These are phyloP conservation scores for Athripsodes cinereus DNA, from an alignment of 2,888 invertebrate genomes.

Conservation along the genomic window DNA sequence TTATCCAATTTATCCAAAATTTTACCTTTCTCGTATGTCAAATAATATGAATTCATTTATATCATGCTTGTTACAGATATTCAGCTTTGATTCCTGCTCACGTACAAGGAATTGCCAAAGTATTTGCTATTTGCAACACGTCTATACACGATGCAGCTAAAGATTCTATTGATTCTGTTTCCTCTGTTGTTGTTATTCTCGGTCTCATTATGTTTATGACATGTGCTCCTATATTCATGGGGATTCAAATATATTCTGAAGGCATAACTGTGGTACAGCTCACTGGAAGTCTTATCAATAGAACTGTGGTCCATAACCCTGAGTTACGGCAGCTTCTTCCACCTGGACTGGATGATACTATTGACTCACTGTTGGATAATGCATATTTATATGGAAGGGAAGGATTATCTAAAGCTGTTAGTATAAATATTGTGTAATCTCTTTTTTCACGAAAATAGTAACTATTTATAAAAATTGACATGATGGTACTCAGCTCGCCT, in stretches of 20 bases:
- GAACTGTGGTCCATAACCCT: constrained; percentile 83
- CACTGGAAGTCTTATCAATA: constrained; percentile 81
- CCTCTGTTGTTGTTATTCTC: constrained; percentile 79
- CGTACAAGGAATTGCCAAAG: constrained; percentile 67
- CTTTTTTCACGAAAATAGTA: no score
- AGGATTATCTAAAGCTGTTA: constrained; percentile 80
- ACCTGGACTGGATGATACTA: constrained; percentile 74
- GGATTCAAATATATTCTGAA: constrained; percentile 88
- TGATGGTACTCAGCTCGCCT: no score
- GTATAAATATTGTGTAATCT: neutral
- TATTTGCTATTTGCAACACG: constrained; percentile 59
- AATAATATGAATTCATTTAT: neutral
- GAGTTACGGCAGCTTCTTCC: constrained; percentile 80
- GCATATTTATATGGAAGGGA: constrained; percentile 90
- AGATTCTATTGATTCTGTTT: constrained; percentile 77
- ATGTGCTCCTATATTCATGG: constrained; percentile 75
- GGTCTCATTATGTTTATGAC: constrained; percentile 75
- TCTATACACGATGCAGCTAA: constrained; percentile 59
- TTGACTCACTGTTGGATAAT: constrained; percentile 87
- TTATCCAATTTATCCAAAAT: no score
- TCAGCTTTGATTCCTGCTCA: constrained; percentile 69
- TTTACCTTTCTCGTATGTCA: no score
- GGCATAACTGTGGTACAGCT: constrained; percentile 87
- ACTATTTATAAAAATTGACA: no score
- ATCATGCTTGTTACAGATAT: constrained; percentile 37